A percentile compares a stretch with the other conserved stretches of the same genome.
Conservation (phyloP, 2,113 vertebrate species). For the Mus pahari region DNA sequence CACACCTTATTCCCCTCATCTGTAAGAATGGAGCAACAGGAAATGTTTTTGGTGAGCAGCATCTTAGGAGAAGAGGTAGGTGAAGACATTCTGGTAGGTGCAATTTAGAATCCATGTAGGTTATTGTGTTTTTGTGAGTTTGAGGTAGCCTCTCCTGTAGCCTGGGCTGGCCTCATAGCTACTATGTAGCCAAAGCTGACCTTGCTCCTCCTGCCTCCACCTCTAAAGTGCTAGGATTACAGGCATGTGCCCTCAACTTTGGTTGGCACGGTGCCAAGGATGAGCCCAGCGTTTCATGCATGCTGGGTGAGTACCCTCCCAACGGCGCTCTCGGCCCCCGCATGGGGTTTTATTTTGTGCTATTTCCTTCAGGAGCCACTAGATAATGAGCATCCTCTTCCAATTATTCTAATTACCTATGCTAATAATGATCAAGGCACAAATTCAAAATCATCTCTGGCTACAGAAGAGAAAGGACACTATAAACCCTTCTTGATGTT, state of each 20-base stretch:
- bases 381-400: neutral
- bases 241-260: neutral
- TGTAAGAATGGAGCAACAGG: neutral
- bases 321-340: neutral
- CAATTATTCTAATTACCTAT: neutral
- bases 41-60: neutral
- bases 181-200: neutral
- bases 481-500: neutral
- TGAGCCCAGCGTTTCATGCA: neutral
- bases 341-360: neutral
- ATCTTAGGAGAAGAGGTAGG: neutral
- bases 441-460: neutral
- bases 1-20: neutral
- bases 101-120: neutral
- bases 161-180: neutral
- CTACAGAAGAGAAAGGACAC: neutral
- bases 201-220: neutral
- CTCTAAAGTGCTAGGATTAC: neutral
- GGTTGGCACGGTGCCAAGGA: neutral
- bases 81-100: neutral
- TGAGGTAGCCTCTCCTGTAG: neutral
- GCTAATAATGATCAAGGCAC: constrained; percentile 2
- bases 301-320: neutral
- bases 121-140: neutral
- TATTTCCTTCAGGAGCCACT: neutral